Percentiles rank a stretch among this genome's conserved stretches.
phyloP scores from a whole-genome alignment of 2,888 invertebrate species.

The Tachina fera region DNA sequence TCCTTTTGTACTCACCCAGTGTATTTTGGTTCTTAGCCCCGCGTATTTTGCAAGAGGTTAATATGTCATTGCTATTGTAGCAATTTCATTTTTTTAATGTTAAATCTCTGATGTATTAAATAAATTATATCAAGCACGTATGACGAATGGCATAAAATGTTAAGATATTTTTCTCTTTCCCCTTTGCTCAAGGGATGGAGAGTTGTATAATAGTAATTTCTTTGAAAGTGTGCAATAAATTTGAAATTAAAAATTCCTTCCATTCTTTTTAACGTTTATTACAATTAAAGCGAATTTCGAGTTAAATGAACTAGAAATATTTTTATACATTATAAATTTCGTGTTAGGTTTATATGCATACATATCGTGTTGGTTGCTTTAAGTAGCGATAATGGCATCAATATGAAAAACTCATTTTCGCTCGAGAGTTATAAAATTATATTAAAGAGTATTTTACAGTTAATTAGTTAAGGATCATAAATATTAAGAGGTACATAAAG shows the following conservation, averaged over 20 bases:
- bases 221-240: slow-evolving; percentile 41
- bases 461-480: slow-evolving; percentile 52
- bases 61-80: neutral
- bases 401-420: slow-evolving; percentile 15
- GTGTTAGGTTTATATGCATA: neutral
- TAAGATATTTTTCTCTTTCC: neutral
- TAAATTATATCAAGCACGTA: slow-evolving; percentile 67
- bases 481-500: neutral
- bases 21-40: too few relatives aligned
- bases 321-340: neutral
- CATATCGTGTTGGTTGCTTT: slow-evolving; percentile 14
- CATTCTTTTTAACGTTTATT: neutral
- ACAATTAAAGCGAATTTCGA: slow-evolving; percentile 21
- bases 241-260: slow-evolving; percentile 25
- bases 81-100: neutral
- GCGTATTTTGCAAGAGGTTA: neutral
- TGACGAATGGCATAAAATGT: slow-evolving; percentile 55
- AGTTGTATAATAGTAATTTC: neutral
- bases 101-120: slow-evolving; percentile 46
- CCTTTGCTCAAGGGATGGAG: neutral
- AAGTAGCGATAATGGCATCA: slow-evolving; percentile 6
- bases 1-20: too few relatives aligned
- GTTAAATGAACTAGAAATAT: slow-evolving; percentile 58
- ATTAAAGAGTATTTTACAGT: slow-evolving; percentile 54
- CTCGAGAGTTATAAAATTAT: slow-evolving; percentile 29